Evolutionary conservation across 2,113 vertebrate species (phyloP).

Genomic region (Forbesichthys papilliferus): DNA sequence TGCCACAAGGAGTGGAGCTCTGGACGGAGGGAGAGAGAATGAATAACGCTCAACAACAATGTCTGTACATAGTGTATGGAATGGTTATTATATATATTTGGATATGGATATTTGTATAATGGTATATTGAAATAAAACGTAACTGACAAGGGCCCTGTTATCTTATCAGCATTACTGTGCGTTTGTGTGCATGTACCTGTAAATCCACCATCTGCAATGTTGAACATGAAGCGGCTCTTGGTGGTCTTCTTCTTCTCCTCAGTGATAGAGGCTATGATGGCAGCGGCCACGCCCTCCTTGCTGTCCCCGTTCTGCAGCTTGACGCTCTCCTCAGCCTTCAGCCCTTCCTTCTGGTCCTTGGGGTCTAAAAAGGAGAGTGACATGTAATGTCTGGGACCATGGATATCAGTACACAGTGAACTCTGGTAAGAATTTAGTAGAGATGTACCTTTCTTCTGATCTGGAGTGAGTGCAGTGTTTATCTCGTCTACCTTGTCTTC

Average conservation of each 20-base stretch:
- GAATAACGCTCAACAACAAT: background rate
- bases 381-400: background rate
- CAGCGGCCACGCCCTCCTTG: slow-evolving; percentile 70
- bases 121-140: no score
- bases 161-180: background rate
- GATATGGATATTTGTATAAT: no score
- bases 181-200: slow-evolving; percentile 78
- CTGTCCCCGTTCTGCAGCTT: slow-evolving; percentile 93
- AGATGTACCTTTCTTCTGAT: slow-evolving; percentile 68
- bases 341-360: slow-evolving; percentile 80
- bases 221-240: slow-evolving; percentile 97
- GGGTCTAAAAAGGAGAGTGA: slow-evolving; percentile 34
- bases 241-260: slow-evolving; percentile 88
- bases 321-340: slow-evolving; percentile 79
- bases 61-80: background rate
- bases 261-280: background rate
- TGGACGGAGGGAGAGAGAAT: slow-evolving; percentile 42
- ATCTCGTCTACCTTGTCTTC: slow-evolving; percentile 66
- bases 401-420: background rate
- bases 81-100: no score
- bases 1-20: slow-evolving; percentile 97
- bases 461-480: slow-evolving; percentile 43
- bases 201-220: slow-evolving; percentile 97
- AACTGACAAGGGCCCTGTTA: background rate
- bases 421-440: no score